Evolutionary conservation across 2,888 invertebrate genomes (phyloP).

Genomic region (Athalia circularis): DNA sequence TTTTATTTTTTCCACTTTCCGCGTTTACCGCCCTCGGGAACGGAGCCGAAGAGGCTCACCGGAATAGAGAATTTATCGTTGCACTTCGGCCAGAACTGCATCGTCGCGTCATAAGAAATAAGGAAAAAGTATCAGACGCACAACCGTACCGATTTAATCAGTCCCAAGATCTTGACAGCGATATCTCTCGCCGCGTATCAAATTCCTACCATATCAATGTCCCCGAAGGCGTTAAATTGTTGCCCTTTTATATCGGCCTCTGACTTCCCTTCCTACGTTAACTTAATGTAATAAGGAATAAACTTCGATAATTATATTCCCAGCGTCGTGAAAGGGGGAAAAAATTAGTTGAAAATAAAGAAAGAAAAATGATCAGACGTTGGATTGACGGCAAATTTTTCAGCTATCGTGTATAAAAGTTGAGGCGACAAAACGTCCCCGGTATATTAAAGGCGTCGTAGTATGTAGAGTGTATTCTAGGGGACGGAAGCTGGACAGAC

Average conservation of each 20-base stretch:
- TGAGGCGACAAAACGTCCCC: background rate
- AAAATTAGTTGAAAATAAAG: background rate
- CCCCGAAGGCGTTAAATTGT: slow-evolving; percentile 2
- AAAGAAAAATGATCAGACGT: background rate
- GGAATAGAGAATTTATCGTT: slow-evolving; percentile 66
- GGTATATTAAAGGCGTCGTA: background rate
- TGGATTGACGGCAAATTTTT: background rate
- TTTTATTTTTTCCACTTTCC: slow-evolving; percentile 37
- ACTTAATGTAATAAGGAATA: background rate
- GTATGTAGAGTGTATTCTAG: slow-evolving; percentile 44
- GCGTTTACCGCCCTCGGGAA: slow-evolving; percentile 50
- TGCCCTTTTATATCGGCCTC: slow-evolving; percentile 10
- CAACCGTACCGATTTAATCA: slow-evolving; percentile 31
- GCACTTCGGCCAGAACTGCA: slow-evolving; percentile 28
- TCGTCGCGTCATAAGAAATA: background rate
- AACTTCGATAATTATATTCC: background rate
- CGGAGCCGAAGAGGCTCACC: slow-evolving; percentile 50
- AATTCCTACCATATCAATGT: slow-evolving; percentile 35
- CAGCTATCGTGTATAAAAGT: no score
- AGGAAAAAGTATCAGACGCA: background rate
- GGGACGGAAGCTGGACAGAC: slow-evolving; percentile 65
- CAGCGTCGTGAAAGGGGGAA: background rate
- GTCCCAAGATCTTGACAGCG: slow-evolving; percentile 23
- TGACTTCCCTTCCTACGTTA: background rate
- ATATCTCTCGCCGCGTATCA: slow-evolving; percentile 28